Percentiles rank a stretch among this genome's conserved stretches.
Evolutionary conservation across 2,113 vertebrate genomes (phyloP).

Genomic region (Zootoca vivipara): DNA sequence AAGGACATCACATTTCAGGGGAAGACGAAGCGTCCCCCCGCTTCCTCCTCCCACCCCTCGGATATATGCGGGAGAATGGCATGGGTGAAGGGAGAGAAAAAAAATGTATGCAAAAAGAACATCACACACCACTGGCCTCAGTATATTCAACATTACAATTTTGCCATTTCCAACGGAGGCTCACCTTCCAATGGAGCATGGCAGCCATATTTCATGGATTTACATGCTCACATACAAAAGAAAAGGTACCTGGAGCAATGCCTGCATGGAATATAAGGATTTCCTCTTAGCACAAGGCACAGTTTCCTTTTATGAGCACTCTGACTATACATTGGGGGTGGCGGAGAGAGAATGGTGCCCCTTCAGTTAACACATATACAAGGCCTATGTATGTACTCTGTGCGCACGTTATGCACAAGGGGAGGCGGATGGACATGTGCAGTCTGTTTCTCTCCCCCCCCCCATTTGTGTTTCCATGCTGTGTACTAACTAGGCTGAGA

Average conservation of each 20-base stretch:
- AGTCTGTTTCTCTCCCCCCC: background rate
- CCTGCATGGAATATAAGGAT: constrained; percentile 63
- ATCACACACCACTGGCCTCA: constrained; percentile 84
- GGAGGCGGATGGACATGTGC: background rate
- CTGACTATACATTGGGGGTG: background rate
- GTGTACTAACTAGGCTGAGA: no score
- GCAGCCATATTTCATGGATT: constrained; percentile 80
- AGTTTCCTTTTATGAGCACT: background rate
- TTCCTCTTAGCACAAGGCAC: constrained; percentile 53
- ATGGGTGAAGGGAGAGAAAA: constrained; percentile 82
- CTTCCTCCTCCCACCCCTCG: background rate
- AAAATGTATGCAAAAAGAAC: constrained; percentile 84
- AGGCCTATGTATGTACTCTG: background rate
- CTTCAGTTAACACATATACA: background rate
- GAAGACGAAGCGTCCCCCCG: constrained; percentile 70
- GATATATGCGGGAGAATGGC: constrained; percentile 74
- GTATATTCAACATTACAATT: constrained; percentile 85
- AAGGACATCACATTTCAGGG: constrained; percentile 86
- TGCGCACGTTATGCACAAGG: background rate
- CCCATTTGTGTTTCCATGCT: background rate
- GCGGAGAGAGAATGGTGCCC: background rate
- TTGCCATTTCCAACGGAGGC: constrained; percentile 84
- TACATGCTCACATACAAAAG: constrained; percentile 34
- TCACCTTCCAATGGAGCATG: constrained; percentile 85
- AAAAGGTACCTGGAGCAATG: constrained; percentile 60